These are phyloP conservation scores for Sarcophilus harrisii DNA, from an alignment of 2,797 vertebrate species.

Conservation along the genomic window DNA sequence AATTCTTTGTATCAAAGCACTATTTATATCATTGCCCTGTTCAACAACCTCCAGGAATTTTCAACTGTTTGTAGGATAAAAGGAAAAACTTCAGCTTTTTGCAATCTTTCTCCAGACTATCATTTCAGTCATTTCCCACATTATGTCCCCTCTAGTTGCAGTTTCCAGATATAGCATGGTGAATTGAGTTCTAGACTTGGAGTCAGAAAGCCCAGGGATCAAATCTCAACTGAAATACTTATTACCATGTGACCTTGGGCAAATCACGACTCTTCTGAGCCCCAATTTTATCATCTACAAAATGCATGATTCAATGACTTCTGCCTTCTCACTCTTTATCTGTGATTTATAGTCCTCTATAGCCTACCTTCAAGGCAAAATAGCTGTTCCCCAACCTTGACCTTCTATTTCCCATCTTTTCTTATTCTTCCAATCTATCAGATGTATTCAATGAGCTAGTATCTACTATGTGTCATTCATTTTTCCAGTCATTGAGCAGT, in stretches of 20 bases:
- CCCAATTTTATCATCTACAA: neutral
- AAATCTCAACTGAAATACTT: neutral
- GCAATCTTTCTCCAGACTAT: neutral
- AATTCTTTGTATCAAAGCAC: neutral
- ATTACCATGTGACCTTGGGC: neutral
- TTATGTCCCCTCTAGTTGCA: neutral
- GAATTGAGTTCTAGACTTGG: neutral
- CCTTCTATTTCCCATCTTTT: neutral
- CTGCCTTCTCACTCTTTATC: neutral
- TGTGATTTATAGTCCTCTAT: neutral
- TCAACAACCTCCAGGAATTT: neutral
- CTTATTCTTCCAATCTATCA: neutral
- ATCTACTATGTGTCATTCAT: neutral
- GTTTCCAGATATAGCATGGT: neutral
- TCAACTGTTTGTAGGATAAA: neutral
- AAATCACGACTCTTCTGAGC: rapidly evolving
- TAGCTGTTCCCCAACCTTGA: neutral
- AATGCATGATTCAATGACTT: neutral
- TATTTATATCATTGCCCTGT: neutral
- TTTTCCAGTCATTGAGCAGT: neutral
- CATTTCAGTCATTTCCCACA: neutral
- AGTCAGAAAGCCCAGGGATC: neutral
- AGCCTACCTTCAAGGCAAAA: neutral
- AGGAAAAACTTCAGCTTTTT: neutral
- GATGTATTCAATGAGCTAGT: neutral